phyloP scores from a whole-genome alignment of 2,113 vertebrate species.

The Tamias sibiricus region DNA sequence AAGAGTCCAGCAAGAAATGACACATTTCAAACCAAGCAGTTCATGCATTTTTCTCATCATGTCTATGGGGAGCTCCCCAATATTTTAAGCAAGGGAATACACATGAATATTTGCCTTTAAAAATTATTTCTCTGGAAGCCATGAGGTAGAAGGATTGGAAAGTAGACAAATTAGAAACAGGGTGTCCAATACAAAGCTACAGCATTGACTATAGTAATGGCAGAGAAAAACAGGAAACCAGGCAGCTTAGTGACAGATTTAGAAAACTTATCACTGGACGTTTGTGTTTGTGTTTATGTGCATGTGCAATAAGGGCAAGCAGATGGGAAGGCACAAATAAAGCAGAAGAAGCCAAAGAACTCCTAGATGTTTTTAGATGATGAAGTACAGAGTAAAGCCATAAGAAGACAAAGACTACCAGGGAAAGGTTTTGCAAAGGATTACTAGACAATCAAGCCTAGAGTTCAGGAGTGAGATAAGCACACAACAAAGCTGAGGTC shows the following conservation, averaged over 20 bases:
- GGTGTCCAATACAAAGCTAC: not conserved
- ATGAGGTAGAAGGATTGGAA: not conserved
- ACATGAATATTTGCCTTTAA: not conserved
- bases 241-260: not conserved
- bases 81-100: not conserved
- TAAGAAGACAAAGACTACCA: not conserved
- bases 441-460: not conserved
- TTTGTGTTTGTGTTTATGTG: not conserved
- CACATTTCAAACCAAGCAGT: not conserved
- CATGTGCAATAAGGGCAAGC: not conserved
- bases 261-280: not conserved
- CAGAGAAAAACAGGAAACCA: not conserved
- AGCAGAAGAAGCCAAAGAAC: not conserved
- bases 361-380: not conserved
- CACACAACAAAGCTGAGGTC: too few relatives aligned
- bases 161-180: not conserved
- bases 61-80: not conserved
- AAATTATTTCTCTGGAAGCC: slow-evolving; percentile 9
- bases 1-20: not conserved
- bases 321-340: not conserved
- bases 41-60: not conserved
- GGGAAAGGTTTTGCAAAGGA: not conserved
- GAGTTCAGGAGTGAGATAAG: not conserved
- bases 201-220: not conserved
- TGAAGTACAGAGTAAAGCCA: not conserved